Percentiles rank a stretch among this genome's conserved stretches.
Evolutionary conservation across 2,888 invertebrate genomes (phyloP).

Genomic region (Trilocha varians): DNA sequence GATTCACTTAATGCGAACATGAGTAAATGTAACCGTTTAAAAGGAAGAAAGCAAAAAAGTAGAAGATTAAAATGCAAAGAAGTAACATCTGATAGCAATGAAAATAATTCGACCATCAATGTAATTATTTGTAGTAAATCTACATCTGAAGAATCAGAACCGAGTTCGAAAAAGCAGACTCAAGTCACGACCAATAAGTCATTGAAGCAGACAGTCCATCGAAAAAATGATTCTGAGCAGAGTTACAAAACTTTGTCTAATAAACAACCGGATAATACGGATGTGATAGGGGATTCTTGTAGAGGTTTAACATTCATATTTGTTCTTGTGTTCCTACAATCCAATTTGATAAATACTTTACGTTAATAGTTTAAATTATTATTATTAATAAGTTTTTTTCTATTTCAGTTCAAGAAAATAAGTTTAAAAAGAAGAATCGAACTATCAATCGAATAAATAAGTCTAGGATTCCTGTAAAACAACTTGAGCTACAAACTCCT

Average conservation of each 20-base stretch:
- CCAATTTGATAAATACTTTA: not conserved
- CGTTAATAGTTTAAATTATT: not conserved
- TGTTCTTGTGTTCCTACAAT: not conserved
- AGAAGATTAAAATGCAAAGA: not conserved
- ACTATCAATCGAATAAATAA: not conserved
- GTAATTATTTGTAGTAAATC: not conserved
- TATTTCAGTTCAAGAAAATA: not conserved
- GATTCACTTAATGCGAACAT: constrained; percentile 12
- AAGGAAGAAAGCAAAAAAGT: not conserved
- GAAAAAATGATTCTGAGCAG: no score
- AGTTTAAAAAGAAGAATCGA: not conserved
- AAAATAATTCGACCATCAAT: not conserved
- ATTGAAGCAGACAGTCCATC: no score
- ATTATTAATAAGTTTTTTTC: not conserved
- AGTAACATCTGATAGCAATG: not conserved
- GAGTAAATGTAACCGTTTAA: constrained; percentile 8
- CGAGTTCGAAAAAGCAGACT: not conserved
- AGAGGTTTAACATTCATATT: not conserved
- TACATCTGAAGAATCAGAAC: not conserved
- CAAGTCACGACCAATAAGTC: no score
- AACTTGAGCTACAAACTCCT: not conserved
- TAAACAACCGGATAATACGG: not conserved
- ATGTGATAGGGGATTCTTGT: not conserved
- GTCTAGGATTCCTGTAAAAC: not conserved
- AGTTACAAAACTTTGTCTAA: no score